Conservation (phyloP, 1,140 invertebrate genomes). For the Coenobita brevimanus region DNA sequence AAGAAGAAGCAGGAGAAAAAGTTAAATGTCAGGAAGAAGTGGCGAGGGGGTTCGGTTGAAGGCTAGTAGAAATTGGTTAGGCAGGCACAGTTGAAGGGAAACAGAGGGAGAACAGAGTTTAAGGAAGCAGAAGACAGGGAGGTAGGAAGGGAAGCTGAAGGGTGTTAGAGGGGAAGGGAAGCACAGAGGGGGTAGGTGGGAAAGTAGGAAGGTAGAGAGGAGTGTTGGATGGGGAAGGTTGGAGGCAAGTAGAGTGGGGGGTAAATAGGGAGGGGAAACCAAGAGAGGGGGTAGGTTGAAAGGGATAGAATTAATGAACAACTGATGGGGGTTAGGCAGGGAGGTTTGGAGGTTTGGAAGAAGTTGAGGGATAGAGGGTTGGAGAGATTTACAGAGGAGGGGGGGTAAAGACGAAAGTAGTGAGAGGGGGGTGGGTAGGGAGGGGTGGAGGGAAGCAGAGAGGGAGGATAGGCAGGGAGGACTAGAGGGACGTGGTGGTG, state of each 20-base stretch:
- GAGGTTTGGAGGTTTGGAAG: too few species aligned
- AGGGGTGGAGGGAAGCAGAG: too few species aligned
- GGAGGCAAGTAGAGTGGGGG: background rate
- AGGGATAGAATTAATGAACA: too few species aligned
- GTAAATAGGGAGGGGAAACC: background rate
- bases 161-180: background rate
- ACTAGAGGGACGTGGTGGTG: background rate
- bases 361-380: background rate
- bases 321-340: too few species aligned
- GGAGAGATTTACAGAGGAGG: background rate
- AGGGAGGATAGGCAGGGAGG: background rate
- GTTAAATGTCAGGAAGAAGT: background rate
- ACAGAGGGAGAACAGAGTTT: background rate
- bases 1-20: background rate
- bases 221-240: too few species aligned
- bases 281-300: background rate
- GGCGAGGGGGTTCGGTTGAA: background rate
- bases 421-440: background rate
- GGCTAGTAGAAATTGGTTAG: too few species aligned
- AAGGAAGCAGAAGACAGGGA: background rate
- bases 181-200: background rate
- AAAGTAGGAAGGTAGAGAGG: background rate
- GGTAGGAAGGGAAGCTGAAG: background rate
- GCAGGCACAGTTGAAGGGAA: background rate
- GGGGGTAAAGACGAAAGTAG: background rate